Evolutionary conservation across 1,140 invertebrate species (phyloP).

Genomic region (Drosophila nigromelanica): DNA sequence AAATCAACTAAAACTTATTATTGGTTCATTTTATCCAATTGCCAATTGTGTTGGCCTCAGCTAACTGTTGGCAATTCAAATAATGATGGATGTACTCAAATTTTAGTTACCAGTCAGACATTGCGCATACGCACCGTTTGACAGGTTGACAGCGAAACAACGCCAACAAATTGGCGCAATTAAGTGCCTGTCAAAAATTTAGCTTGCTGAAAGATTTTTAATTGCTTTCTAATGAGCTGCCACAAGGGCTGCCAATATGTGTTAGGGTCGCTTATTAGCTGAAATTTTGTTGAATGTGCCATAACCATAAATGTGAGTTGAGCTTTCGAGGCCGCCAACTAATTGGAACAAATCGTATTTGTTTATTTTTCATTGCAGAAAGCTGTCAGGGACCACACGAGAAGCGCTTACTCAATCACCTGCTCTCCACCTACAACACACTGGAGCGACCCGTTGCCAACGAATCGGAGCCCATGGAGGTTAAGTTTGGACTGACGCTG

Average conservation of each 20-base stretch:
- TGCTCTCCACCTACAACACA: conserved; percentile 97
- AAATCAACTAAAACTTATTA: too few relatives aligned
- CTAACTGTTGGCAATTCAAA: neutral
- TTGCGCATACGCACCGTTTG: conserved; percentile 21
- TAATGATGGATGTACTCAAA: neutral
- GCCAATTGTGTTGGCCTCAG: neutral
- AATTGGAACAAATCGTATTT: conserved; percentile 41
- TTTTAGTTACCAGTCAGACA: conserved; percentile 1
- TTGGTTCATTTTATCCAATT: too few relatives aligned
- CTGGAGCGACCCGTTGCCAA: conserved; percentile 97
- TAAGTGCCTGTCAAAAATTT: conserved; percentile 57
- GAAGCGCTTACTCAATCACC: conserved; percentile 93
- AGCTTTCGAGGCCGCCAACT: conserved; percentile 21
- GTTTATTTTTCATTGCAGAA: conserved; percentile 85
- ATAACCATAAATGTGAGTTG: conserved; percentile 57
- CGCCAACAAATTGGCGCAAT: conserved; percentile 47
- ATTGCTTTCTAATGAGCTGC: conserved; percentile 67
- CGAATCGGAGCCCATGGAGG: conserved; percentile 95
- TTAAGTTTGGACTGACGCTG: conserved; percentile 97
- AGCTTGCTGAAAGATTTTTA: conserved; percentile 55
- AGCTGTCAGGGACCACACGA: conserved; percentile 94
- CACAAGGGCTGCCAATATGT: conserved; percentile 25
- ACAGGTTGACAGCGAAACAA: neutral
- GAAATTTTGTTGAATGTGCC: conserved; percentile 49
- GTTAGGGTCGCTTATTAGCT: conserved; percentile 49